phyloP scores from a whole-genome alignment of 53 echinoderm and acorn worm genomes.

The Hippasteria phrygiana region DNA sequence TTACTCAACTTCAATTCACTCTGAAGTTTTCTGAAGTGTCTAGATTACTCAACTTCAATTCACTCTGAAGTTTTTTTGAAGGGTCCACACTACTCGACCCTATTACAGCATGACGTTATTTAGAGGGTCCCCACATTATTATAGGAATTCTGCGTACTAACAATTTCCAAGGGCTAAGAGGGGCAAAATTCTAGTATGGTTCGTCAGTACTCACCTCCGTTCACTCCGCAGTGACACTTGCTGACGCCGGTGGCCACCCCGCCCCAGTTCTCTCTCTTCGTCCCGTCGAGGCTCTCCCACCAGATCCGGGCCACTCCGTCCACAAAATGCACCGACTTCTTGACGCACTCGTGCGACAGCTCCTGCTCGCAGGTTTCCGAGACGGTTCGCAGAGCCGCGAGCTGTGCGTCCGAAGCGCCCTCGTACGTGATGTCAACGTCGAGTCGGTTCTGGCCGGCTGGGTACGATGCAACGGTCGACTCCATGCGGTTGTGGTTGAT shows the following conservation, averaged over 20 bases:
- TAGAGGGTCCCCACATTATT: too few species aligned
- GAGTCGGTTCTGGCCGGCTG: conserved; percentile 20
- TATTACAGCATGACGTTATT: too few species aligned
- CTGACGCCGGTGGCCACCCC: conserved; percentile 15
- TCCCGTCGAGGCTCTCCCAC: conserved; percentile 69
- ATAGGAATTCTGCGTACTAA: too few species aligned
- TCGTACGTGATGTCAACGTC: conserved; percentile 31
- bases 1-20: too few species aligned
- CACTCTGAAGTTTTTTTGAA: too few species aligned
- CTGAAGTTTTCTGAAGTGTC: too few species aligned
- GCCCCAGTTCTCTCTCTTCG: conserved; percentile 59
- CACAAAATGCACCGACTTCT: conserved; percentile 52
- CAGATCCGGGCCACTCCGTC: conserved; percentile 46
- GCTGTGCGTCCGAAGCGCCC: conserved; percentile 34
- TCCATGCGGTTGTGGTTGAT: conserved; percentile 21
- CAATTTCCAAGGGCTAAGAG: too few species aligned
- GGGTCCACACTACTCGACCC: too few species aligned
- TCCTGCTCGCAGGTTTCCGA: conserved; percentile 63
- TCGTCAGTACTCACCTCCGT: conserved; percentile 25
- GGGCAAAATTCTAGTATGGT: background rate
- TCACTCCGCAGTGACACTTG: conserved; percentile 61
- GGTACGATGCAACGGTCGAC: conserved; percentile 20
- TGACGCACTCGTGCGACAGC: conserved; percentile 55
- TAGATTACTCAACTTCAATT: too few species aligned
- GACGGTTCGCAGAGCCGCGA: conserved; percentile 49